Evolutionary conservation across 2,797 vertebrate genomes (phyloP).

Genomic region (Podarcis lilfordi): DNA sequence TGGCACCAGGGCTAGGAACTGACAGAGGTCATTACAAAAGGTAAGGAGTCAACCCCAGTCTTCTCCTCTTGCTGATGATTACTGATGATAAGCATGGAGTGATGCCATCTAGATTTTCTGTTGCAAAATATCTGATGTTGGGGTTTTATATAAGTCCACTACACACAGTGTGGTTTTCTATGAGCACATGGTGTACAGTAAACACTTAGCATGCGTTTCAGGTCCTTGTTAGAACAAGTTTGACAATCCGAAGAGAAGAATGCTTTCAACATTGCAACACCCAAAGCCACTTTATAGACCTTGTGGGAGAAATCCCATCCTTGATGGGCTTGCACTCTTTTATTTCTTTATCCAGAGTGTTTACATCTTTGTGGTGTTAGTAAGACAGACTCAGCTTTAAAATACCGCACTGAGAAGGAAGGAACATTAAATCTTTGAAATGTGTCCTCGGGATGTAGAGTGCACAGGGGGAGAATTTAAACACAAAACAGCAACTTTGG

Average conservation of each 20-base stretch:
- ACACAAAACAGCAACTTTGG: constrained; percentile 49
- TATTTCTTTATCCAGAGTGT: constrained; percentile 58
- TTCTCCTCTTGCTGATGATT: neutral
- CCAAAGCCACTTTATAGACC: constrained; percentile 61
- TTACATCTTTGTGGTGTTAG: constrained; percentile 71
- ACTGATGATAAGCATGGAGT: no score
- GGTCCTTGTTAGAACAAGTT: constrained; percentile 61
- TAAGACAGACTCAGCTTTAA: constrained; percentile 62
- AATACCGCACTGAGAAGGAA: constrained; percentile 54
- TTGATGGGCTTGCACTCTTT: constrained; percentile 58
- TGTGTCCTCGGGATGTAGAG: constrained; percentile 67
- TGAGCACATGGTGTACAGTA: constrained; percentile 15
- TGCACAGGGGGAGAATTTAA: constrained; percentile 60
- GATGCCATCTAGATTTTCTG: neutral
- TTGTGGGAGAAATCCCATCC: constrained; percentile 64
- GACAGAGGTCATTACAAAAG: neutral
- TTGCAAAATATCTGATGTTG: neutral
- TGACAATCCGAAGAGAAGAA: constrained; percentile 65
- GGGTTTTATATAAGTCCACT: neutral
- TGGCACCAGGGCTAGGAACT: no score
- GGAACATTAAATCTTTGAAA: constrained; percentile 64
- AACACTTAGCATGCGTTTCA: constrained; percentile 48
- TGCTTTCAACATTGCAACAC: constrained; percentile 65
- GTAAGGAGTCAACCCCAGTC: neutral
- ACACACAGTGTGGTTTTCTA: neutral